Percentiles rank a stretch among this genome's conserved stretches.
phyloP scores from a whole-genome alignment of 1,140 invertebrate species.

The Lutraria rhynchaena region DNA sequence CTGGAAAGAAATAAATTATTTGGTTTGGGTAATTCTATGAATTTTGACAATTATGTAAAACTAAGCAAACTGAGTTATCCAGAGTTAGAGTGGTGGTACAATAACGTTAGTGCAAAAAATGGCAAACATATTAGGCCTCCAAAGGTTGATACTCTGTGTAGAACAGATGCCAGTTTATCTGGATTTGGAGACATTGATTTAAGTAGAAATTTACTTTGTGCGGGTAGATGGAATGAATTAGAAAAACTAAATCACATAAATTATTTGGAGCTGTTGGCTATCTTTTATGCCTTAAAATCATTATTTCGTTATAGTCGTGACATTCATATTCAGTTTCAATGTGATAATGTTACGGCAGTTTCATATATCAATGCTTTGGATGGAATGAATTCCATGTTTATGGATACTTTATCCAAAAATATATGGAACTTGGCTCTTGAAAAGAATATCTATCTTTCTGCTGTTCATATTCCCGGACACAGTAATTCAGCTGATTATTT shows the following conservation, averaged over 20 bases:
- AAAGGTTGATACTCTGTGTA: neutral
- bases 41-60: slow-evolving; percentile 45
- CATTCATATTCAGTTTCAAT: slow-evolving; percentile 20
- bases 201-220: no score
- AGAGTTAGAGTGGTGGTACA: slow-evolving; percentile 53
- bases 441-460: slow-evolving; percentile 44
- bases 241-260: slow-evolving; percentile 45
- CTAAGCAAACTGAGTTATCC: neutral
- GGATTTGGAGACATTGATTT: slow-evolving; percentile 37
- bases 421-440: slow-evolving; percentile 54
- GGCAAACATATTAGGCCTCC: slow-evolving; percentile 15
- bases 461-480: slow-evolving; percentile 32
- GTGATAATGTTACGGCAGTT: slow-evolving; percentile 50
- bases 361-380: slow-evolving; percentile 54
- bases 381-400: slow-evolving; percentile 14
- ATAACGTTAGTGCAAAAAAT: slow-evolving; percentile 6
- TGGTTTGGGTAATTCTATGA: neutral
- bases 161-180: slow-evolving; percentile 11
- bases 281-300: slow-evolving; percentile 18
- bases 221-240: slow-evolving; percentile 37
- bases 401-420: slow-evolving; percentile 41
- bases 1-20: slow-evolving; percentile 47
- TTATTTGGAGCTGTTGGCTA: slow-evolving; percentile 58
- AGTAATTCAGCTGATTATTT: slow-evolving; percentile 31
- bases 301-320: slow-evolving; percentile 3